These are phyloP conservation scores for Proterorhinus semilunaris DNA, from an alignment of 2,113 vertebrate genomes.

Conservation along the genomic window DNA sequence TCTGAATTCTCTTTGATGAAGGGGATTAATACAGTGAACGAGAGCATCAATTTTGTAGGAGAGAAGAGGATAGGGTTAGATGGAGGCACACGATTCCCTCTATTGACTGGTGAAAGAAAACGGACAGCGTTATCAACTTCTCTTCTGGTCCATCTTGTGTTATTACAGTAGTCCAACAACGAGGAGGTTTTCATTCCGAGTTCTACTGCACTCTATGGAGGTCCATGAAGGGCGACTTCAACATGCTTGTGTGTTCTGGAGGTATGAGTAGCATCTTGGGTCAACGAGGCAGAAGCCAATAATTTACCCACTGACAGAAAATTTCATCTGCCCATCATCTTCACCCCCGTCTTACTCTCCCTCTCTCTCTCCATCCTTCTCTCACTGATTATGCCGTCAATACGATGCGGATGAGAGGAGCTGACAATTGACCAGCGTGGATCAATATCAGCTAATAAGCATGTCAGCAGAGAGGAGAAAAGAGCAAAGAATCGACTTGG, in stretches of 20 bases:
- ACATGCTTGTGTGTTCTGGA: conserved; percentile 72
- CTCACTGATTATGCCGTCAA: conserved; percentile 98
- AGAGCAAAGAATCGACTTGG: conserved; percentile 79
- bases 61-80: background rate
- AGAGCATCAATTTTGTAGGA: background rate
- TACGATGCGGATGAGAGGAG: conserved; percentile 97
- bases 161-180: background rate
- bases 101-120: no score
- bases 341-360: conserved; percentile 36
- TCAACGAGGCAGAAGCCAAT: conserved; percentile 96
- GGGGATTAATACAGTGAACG: background rate
- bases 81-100: background rate
- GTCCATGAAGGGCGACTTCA: conserved; percentile 23
- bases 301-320: conserved; percentile 96
- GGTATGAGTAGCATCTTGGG: conserved; percentile 84
- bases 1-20: background rate
- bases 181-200: background rate
- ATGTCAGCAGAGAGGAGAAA: conserved; percentile 86
- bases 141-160: background rate
- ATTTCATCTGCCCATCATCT: conserved; percentile 95
- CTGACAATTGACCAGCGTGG: conserved; percentile 97
- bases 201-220: background rate
- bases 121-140: background rate
- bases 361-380: conserved; percentile 55
- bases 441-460: conserved; percentile 99